Evolutionary conservation across 2,797 vertebrate genomes (phyloP), one percentile per base, ranked within the genome.

Genomic region (Danio jaintianensis): DNA sequence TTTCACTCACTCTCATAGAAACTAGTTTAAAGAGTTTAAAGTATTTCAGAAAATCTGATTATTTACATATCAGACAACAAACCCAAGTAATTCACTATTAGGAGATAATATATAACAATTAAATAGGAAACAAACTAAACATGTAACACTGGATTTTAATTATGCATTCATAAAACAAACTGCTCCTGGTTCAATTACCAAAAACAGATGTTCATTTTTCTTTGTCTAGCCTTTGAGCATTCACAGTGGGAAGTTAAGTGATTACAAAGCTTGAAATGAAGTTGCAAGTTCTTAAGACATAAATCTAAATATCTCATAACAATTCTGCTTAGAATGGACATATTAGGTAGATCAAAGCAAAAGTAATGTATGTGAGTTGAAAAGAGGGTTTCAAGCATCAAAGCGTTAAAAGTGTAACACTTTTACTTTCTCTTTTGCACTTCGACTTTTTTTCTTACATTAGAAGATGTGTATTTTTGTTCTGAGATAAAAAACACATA

Each of bases 1-100:
- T 22, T 67, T 61, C 56, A 50, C 66, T 69, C 40, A 67, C 77
- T 20, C 36, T 68, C 71, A 82, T 66, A 62, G 18, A 66, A 66
- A 66, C 61, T 43, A 48, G 43, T 68, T 61, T 47, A 13, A 61
- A 69, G n/a, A 76, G 18, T 6, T 16, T 20, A 2, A 59, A 20
- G 12, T 3, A 42, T 6, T 53, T 40, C 16, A n/a, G 6, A 18
- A 53, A 18, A 13, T 53, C 2, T 0, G 9, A 53, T 53, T 20
- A 53, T 70, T 40, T 48, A 58, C 68, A 67, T 45, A 56, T 56
- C 9, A 67, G 20, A 43, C 10, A 58, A 38, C 36, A 45, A 58
- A 45, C 7, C 47, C 1, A 67, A 38, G 38, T 15, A 48, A 45
- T 5, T 36, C 3, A 55, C 9, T 43, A 52, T 66, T 36, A 67